Base-by-base conservation (phyloP, 1,140 invertebrate genomes). In the Nomia melanderi region DNA sequence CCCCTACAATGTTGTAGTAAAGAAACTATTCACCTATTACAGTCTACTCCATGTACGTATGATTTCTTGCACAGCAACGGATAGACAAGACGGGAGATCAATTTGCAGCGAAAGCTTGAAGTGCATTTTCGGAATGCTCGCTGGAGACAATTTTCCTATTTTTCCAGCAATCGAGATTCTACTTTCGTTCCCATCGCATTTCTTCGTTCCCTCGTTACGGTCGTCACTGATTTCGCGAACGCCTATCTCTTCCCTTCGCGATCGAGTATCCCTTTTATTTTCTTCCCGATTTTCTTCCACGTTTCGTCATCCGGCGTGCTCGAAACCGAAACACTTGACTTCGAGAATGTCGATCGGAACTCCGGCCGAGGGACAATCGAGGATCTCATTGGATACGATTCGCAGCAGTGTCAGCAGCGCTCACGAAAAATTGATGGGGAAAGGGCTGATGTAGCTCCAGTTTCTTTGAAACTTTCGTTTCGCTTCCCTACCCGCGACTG, bases 101-200 rank as follows among this genome's bases (percentile, higher is more conserved):
- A 73, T 56, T 44, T 77, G 5, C 33, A 27, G 8, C n/a, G 2
- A 8, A 71, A 54, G 50, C 60, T 72, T 25, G 47, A 31, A 47
- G 41, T 31, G 62, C 53, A 78, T 82, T 82, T 75, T 76, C 71
- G 56, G 60, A 67, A 57, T 36, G 66, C 39, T 72, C 70, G 54
- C 50, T 39, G 47, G 53, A 25, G 72, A 83, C 81, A 77, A 83
- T 84, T 84, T 84, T 79, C 77, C 81, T 57, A 80, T 83, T 84
- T 83, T 70, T 44, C 33, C 27, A 41, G 54, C 77, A 80, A 84
- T 83, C 81, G 80, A 76, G 77, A 33, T 62, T 70, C 47, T 60
- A 56, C 50, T 76, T 73, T 53, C 41, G 65, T 41, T 64, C 75
- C 77, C 53, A 41, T 72, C 59, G 33, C 41, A 39, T 50, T 36